phyloP scores from a whole-genome alignment of 2,797 vertebrate genomes.

The Danio choprae region DNA sequence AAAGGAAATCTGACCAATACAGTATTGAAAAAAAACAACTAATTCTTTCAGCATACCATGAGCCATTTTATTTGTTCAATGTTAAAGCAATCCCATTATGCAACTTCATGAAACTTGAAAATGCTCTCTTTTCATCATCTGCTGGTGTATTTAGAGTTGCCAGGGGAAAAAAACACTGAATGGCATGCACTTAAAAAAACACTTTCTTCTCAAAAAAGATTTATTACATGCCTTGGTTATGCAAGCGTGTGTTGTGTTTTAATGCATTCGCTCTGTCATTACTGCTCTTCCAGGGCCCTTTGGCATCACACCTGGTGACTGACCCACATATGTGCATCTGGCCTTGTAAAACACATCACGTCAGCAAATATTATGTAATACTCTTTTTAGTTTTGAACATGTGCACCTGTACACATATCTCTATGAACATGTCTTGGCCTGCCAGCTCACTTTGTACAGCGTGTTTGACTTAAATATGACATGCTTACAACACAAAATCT shows the following conservation, averaged over 20 bases:
- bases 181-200: neutral
- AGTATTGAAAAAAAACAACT: neutral
- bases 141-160: conserved; percentile 14
- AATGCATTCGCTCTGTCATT: neutral
- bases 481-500: conserved; percentile 7
- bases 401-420: conserved; percentile 23
- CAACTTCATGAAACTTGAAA: neutral
- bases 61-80: neutral
- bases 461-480: neutral
- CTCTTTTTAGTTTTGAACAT: neutral
- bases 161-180: neutral
- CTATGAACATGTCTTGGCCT: neutral
- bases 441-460: neutral
- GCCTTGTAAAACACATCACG: conserved; percentile 10
- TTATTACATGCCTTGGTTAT: conserved; percentile 1
- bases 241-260: conserved; percentile 18
- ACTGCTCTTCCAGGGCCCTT: conserved; percentile 22
- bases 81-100: neutral
- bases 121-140: neutral
- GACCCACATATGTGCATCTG: conserved; percentile 24
- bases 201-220: conserved; percentile 1
- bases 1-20: neutral
- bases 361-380: conserved; percentile 28
- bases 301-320: conserved; percentile 31
- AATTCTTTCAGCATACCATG: neutral